Evolutionary conservation across 2,113 vertebrate genomes (phyloP).

Genomic region (Phalacrocorax aristotelis): DNA sequence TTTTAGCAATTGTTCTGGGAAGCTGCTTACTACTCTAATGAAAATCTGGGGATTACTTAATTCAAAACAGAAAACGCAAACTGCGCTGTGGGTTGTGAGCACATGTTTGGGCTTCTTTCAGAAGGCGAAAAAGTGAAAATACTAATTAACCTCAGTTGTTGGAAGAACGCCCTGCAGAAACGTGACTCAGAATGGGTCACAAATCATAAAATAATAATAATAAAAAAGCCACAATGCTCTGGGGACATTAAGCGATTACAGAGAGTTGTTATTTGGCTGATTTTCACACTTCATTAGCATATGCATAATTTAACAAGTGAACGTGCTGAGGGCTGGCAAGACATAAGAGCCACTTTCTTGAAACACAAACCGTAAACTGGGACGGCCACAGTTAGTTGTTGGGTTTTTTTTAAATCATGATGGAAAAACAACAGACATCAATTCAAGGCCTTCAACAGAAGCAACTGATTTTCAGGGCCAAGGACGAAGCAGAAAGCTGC

Average conservation of each 20-base stretch:
- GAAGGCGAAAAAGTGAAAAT: conserved; percentile 77
- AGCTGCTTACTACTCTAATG: conserved; percentile 1
- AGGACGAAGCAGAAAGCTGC: background rate
- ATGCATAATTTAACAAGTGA: conserved; percentile 82
- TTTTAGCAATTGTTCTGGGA: conserved; percentile 10
- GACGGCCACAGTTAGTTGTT: conserved; percentile 18
- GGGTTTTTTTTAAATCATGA: conserved; percentile 37
- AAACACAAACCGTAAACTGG: conserved; percentile 68
- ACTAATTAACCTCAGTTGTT: conserved; percentile 87
- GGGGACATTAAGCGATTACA: conserved; percentile 77
- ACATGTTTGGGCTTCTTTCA: conserved; percentile 34
- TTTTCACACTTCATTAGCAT: conserved; percentile 88
- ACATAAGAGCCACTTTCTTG: conserved; percentile 65
- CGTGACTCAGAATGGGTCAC: conserved; percentile 67
- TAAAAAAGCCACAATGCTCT: conserved; percentile 67
- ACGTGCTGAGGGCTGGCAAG: conserved; percentile 73
- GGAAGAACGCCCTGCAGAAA: conserved; percentile 78
- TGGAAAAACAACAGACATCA: conserved; percentile 19
- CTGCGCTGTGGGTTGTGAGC: conserved; percentile 25
- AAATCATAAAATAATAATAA: conserved; percentile 73
- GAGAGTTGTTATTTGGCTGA: conserved; percentile 78
- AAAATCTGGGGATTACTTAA: conserved; percentile 36
- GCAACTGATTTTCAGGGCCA: fast-evolving
- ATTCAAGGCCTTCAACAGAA: background rate
- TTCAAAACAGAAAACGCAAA: conserved; percentile 47